These are phyloP conservation scores for Congeria kusceri DNA, from an alignment of 2,888 invertebrate genomes.

Conservation along the genomic window DNA sequence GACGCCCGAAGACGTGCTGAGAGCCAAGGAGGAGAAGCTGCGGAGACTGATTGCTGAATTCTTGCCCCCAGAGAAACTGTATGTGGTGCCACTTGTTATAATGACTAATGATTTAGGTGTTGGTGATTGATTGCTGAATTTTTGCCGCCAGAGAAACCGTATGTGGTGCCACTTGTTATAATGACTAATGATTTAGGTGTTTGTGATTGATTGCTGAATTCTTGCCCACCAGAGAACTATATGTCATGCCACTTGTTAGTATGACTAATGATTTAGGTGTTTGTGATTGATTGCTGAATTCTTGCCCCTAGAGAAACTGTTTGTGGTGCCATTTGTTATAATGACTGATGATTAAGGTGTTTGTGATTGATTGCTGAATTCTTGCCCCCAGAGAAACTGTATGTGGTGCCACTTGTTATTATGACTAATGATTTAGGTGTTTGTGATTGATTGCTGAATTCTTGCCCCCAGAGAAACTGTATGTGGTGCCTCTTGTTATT, in stretches of 20 bases:
- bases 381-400: slow-evolving; percentile 83
- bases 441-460: slow-evolving; percentile 83
- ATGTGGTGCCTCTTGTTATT: slow-evolving; percentile 46
- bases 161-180: slow-evolving; percentile 38
- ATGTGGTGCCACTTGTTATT: slow-evolving; percentile 43
- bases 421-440: too few relatives aligned
- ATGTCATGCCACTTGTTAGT: slow-evolving; percentile 36
- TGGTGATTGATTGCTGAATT: slow-evolving; percentile 82
- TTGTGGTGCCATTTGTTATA: slow-evolving; percentile 37
- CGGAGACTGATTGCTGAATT: slow-evolving; percentile 83
- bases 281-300: slow-evolving; percentile 82
- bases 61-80: slow-evolving; percentile 83
- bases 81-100: slow-evolving; percentile 38
- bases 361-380: slow-evolving; percentile 82
- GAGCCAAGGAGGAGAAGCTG: slow-evolving; percentile 77
- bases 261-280: not conserved
- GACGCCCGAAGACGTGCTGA: slow-evolving; percentile 79
- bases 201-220: slow-evolving; percentile 82
- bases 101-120: not conserved
- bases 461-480: slow-evolving; percentile 82
- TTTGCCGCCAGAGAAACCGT: slow-evolving; percentile 83
- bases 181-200: not conserved
- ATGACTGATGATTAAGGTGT: not conserved
- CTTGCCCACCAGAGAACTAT: slow-evolving; percentile 82
- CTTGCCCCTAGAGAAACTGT: slow-evolving; percentile 82